Evolutionary conservation across 92 coral and sea anemone genomes (phyloP), one percentile per base, ranked within the genome.

Genomic region (Epizoanthus ramosus): DNA sequence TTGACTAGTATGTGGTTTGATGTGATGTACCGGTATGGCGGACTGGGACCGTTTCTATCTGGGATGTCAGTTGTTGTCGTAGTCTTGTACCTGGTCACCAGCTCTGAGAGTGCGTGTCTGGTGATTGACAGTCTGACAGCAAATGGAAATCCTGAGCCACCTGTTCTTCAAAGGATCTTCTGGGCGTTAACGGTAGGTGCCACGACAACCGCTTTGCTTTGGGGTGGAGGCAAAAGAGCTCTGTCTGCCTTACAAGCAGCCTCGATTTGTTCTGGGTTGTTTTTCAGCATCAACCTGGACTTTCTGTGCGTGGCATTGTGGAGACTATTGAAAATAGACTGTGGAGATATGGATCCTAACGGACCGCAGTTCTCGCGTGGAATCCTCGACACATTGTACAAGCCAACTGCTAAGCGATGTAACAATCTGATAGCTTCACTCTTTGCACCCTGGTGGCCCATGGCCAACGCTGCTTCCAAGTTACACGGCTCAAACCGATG

Each of bases 81-180:
- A 64, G 68, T 87, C 35, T 87, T 93, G 41, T 93, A 93, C 90
- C 91, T 93, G 68, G 98, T 93, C 68, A 93, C 98, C 45, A 93
- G 98, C 57, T 93, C 98, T 15, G 94, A 93, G 80, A 93, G 98
- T 64, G 93, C 94, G n/a, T 93, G 94, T 56, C 87, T 91, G 47
- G 94, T 93, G 70, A 93, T 93, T 67, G 97, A 93, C 91, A 84
- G 94, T 80, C 86, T 93, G 43, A 85, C 97, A 22, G 92, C 97
- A 83, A 93, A 93, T 81, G 97, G 97, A 5, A 84, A 87, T 57
- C 92, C 94, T 69, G 94, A 93, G 31, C 94, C 97, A 8, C 97
- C 97, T 28, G 31, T 28, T 28, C 31, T 28, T 28, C 31, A 28
- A 28, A 28, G 31, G 2, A 28, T 28, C 31, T 28, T 28, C 31